phyloP scores from a whole-genome alignment of 2,888 invertebrate species.

The Oligia fasciuncula region DNA sequence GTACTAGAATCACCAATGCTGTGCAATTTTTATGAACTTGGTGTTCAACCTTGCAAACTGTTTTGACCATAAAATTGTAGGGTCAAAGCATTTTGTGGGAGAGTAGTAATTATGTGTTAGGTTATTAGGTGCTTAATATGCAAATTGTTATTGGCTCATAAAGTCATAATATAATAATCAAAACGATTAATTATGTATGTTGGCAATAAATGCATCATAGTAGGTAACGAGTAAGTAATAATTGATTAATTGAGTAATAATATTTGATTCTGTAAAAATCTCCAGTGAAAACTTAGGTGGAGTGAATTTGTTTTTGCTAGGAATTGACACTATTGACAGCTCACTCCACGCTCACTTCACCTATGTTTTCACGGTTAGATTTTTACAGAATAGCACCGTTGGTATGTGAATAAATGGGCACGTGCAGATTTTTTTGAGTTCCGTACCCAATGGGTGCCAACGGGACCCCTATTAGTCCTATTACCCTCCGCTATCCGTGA shows the following conservation, averaged over 20 bases:
- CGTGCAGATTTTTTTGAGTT: neutral
- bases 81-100: slow-evolving; percentile 26
- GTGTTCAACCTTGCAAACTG: slow-evolving; percentile 51
- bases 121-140: slow-evolving; percentile 3
- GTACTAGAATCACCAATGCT: slow-evolving; percentile 8
- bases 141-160: slow-evolving; percentile 17
- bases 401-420: neutral
- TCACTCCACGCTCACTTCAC: no score
- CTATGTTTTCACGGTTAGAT: no score
- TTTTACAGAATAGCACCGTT: no score
- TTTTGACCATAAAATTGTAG: slow-evolving; percentile 46
- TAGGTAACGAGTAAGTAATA: neutral
- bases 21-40: slow-evolving; percentile 51
- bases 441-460: neutral
- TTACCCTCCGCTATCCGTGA: neutral
- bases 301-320: no score
- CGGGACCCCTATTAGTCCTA: no score
- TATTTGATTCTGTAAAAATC: no score
- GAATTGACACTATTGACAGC: no score
- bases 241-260: no score
- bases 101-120: slow-evolving; percentile 25
- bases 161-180: slow-evolving; percentile 4
- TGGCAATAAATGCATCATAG: slow-evolving; percentile 4
- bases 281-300: no score
- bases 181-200: slow-evolving; percentile 26